A percentile compares a stretch with the other conserved stretches of the same genome.
phyloP scores from a whole-genome alignment of 2,113 vertebrate species.

The Apodemus sylvaticus region DNA sequence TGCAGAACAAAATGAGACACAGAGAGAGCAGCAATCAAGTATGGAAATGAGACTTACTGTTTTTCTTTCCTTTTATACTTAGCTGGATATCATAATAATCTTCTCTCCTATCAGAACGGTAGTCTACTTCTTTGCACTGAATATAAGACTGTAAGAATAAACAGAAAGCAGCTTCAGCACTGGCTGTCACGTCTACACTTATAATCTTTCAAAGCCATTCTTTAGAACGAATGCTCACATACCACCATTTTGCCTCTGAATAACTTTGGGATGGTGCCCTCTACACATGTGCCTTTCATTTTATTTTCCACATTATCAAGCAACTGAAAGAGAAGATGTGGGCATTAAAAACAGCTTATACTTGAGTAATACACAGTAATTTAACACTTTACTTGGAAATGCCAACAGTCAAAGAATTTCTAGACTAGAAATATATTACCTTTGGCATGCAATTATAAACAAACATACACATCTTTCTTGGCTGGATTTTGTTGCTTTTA shows the following conservation, averaged over 20 bases:
- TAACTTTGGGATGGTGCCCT: slow-evolving; percentile 98
- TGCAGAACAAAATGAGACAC: background rate
- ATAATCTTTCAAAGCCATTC: background rate
- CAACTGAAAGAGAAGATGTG: slow-evolving; percentile 89
- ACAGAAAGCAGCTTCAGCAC: slow-evolving; percentile 28
- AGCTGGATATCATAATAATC: slow-evolving; percentile 99
- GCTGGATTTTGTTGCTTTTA: slow-evolving; percentile 64
- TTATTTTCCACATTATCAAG: slow-evolving; percentile 99
- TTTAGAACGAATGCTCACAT: slow-evolving; percentile 78
- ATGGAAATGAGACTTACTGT: slow-evolving; percentile 91
- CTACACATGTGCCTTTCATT: slow-evolving; percentile 99
- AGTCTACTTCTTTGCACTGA: slow-evolving; percentile 99
- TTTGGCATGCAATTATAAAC: slow-evolving; percentile 80
- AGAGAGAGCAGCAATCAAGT: background rate
- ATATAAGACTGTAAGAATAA: slow-evolving; percentile 93
- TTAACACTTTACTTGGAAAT: slow-evolving; percentile 55
- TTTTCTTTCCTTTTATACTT: slow-evolving; percentile 99
- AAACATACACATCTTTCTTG: slow-evolving; percentile 69
- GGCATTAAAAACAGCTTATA: background rate
- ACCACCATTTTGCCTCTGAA: slow-evolving; percentile 99
- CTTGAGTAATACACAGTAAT: background rate
- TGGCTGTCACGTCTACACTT: too few relatives aligned
- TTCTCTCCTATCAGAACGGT: slow-evolving; percentile 98
- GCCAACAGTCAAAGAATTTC: slow-evolving; percentile 61
- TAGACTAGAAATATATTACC: slow-evolving; percentile 71